A percentile compares a stretch with the other conserved stretches of the same genome.
phyloP scores from a whole-genome alignment of 2,888 invertebrate genomes.

The Limnephilus auricula region DNA sequence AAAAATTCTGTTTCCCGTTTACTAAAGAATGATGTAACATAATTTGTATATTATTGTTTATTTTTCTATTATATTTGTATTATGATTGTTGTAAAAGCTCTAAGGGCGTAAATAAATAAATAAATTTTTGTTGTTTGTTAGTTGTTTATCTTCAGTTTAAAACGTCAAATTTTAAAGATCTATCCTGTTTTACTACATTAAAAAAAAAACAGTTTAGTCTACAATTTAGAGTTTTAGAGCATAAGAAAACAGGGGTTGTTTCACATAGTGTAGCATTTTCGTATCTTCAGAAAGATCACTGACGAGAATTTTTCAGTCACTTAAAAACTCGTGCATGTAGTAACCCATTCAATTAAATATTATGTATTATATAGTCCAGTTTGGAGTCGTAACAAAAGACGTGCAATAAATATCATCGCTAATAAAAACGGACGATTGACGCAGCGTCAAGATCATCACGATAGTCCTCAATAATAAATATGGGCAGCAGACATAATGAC shows the following conservation, averaged over 20 bases:
- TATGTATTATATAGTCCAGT: background rate
- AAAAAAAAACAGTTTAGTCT: too few species aligned
- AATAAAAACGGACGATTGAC: background rate
- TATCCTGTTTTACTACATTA: too few species aligned
- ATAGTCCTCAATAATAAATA: background rate
- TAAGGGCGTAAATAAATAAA: too few species aligned
- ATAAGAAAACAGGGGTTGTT: background rate
- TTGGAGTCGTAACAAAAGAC: background rate
- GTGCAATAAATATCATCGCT: background rate
- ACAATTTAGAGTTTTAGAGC: background rate
- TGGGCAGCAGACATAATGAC: background rate
- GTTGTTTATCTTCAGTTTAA: too few species aligned
- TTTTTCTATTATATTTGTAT: too few species aligned
- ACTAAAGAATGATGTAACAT: too few species aligned
- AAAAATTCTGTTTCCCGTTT: too few species aligned
- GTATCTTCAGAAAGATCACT: background rate
- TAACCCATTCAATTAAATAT: background rate
- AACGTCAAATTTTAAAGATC: too few species aligned
- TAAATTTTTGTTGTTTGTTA: too few species aligned
- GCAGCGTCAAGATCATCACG: background rate
- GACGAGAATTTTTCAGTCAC: background rate
- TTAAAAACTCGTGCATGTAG: background rate
- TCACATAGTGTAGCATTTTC: background rate
- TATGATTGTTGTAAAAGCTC: too few species aligned
- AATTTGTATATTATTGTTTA: too few species aligned